These are phyloP conservation scores for Dynastes grantii DNA, from an alignment of 2,888 invertebrate genomes.

Conservation along the genomic window DNA sequence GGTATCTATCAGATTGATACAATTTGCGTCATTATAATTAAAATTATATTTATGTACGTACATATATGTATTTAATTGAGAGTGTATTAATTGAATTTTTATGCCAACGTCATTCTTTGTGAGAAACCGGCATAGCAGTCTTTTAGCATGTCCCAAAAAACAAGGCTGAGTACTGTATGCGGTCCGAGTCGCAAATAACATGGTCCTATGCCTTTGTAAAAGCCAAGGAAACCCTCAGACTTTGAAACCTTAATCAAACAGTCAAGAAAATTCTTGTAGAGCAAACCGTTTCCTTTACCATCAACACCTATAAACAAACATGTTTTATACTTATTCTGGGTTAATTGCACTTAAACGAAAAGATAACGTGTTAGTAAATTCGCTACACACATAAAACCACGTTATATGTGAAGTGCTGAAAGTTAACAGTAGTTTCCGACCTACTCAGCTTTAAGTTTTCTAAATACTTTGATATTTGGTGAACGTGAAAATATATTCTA, in stretches of 20 bases:
- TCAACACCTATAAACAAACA: slow-evolving; percentile 74
- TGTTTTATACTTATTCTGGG: neutral
- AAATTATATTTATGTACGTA: neutral
- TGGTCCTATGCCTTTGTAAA: slow-evolving; percentile 91
- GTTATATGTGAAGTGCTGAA: too few species aligned
- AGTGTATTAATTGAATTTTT: slow-evolving; percentile 3
- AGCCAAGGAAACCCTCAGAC: slow-evolving; percentile 83
- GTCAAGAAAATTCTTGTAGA: slow-evolving; percentile 84
- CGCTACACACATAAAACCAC: too few species aligned
- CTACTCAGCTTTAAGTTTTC: too few species aligned
- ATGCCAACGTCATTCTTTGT: slow-evolving; percentile 44
- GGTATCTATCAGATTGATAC: slow-evolving; percentile 7
- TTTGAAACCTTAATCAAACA: slow-evolving; percentile 84
- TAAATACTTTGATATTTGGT: too few species aligned
- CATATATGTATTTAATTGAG: neutral
- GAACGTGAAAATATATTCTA: too few species aligned
- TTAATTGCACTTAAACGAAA: too few species aligned
- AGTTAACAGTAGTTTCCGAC: too few species aligned
- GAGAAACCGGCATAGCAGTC: slow-evolving; percentile 34
- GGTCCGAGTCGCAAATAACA: slow-evolving; percentile 89
- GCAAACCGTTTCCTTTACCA: slow-evolving; percentile 76
- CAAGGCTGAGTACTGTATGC: slow-evolving; percentile 86
- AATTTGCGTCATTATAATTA: slow-evolving; percentile 30
- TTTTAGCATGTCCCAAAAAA: slow-evolving; percentile 85
- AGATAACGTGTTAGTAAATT: too few species aligned